A percentile compares a stretch with the other conserved stretches of the same genome.
These are phyloP conservation scores for Adineta ricciae DNA, from an alignment of 2,888 invertebrate species.

Conservation along the genomic window DNA sequence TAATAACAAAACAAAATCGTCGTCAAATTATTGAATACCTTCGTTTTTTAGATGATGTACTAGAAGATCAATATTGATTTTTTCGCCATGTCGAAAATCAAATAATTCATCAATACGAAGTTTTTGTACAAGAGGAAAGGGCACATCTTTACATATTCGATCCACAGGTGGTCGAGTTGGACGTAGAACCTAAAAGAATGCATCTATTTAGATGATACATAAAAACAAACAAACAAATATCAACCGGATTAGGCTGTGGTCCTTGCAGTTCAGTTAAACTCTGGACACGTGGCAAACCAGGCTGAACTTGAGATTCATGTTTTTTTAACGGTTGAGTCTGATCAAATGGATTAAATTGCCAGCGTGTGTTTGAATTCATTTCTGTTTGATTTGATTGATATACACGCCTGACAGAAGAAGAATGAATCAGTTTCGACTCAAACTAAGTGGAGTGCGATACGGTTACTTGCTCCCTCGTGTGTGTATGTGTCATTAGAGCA, in stretches of 20 bases:
- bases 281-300: neutral
- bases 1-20: neutral
- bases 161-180: neutral
- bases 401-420: neutral
- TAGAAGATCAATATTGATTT: neutral
- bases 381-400: neutral
- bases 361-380: neutral
- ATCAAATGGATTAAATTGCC: neutral
- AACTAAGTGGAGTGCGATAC: neutral
- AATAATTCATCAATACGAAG: slow-evolving; percentile 19
- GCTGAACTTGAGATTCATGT: neutral
- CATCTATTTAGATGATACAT: neutral
- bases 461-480: neutral
- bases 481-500: neutral
- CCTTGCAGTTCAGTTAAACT: neutral
- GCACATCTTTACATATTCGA: slow-evolving; percentile 14
- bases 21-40: neutral
- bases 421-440: neutral
- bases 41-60: slow-evolving; percentile 26
- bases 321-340: neutral
- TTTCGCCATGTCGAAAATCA: neutral
- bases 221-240: neutral
- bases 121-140: neutral
- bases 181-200: neutral
- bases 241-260: neutral